Evolutionary conservation across 2,797 vertebrate genomes (phyloP).

Genomic region (Labroides dimidiatus): DNA sequence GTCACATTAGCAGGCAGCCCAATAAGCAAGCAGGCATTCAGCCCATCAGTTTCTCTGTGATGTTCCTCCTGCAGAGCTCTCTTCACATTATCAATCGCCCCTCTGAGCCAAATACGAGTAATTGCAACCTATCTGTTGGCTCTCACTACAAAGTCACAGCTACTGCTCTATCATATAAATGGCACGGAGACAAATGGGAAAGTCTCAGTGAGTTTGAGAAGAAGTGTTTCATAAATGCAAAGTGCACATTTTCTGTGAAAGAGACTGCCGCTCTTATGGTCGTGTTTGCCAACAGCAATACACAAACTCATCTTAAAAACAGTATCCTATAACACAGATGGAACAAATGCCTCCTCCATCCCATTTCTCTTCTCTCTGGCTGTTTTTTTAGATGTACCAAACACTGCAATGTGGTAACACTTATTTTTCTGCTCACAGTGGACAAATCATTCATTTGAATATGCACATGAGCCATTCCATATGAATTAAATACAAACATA

Average conservation of each 20-base stretch:
- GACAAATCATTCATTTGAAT: slow-evolving; percentile 1
- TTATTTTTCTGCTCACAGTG: neutral
- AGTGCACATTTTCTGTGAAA: slow-evolving; percentile 21
- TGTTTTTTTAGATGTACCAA: neutral
- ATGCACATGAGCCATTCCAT: neutral
- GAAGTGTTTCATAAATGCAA: slow-evolving; percentile 40
- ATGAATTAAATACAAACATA: neutral
- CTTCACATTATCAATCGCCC: slow-evolving; percentile 43
- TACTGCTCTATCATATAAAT: slow-evolving; percentile 39
- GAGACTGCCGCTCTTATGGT: slow-evolving; percentile 25
- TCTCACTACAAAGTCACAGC: slow-evolving; percentile 54
- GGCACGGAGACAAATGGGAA: slow-evolving; percentile 38
- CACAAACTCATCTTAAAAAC: slow-evolving; percentile 13
- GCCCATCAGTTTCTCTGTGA: slow-evolving; percentile 57
- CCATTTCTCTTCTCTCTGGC: neutral
- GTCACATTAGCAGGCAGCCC: slow-evolving; percentile 24
- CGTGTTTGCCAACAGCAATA: slow-evolving; percentile 16
- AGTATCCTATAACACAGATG: slow-evolving; percentile 27
- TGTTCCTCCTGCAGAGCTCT: slow-evolving; percentile 48
- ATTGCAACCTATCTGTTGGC: slow-evolving; percentile 55
- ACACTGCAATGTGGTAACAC: neutral
- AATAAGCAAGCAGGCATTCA: slow-evolving; percentile 21
- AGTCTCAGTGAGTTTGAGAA: slow-evolving; percentile 20
- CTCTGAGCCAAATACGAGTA: slow-evolving; percentile 52
- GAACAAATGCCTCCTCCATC: neutral